Evolutionary conservation across 2,888 invertebrate genomes (phyloP).

Genomic region (Brachylomia viminalis): DNA sequence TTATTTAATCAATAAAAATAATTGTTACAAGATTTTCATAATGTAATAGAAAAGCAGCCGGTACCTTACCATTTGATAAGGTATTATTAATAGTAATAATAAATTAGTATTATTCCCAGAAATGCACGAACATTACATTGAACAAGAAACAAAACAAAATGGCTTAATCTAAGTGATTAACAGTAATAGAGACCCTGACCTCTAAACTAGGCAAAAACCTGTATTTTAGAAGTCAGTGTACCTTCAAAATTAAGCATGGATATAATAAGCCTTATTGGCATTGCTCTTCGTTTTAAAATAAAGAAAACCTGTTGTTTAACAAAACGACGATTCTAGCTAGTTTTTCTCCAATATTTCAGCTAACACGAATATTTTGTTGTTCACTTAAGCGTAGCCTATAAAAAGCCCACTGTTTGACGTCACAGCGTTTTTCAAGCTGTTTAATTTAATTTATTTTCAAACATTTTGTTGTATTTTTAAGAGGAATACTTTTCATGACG

Average conservation of each 20-base stretch:
- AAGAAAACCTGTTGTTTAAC: not conserved
- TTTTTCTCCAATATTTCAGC: slow-evolving; percentile 2
- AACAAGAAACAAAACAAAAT: too few relatives aligned
- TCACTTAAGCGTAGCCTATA: not conserved
- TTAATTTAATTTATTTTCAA: slow-evolving; percentile 8
- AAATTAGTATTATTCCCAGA: too few relatives aligned
- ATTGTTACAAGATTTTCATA: not conserved
- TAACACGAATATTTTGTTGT: slow-evolving; percentile 10
- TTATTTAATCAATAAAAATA: not conserved
- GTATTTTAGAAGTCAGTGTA: too few relatives aligned
- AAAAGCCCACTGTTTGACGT: not conserved
- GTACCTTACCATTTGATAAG: not conserved
- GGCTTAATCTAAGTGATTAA: too few relatives aligned
- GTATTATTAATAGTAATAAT: too few relatives aligned
- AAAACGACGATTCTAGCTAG: not conserved
- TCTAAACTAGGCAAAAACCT: too few relatives aligned
- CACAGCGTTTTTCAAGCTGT: slow-evolving; percentile 9
- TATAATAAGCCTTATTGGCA: too few relatives aligned
- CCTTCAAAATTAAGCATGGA: too few relatives aligned
- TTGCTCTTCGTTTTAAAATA: not conserved
- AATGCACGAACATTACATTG: too few relatives aligned
- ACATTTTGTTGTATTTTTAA: not conserved
- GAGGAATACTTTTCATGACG: not conserved
- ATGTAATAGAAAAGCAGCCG: not conserved
- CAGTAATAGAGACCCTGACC: too few relatives aligned